These are phyloP conservation scores for Batillaria attramentaria DNA, from an alignment of 1,140 invertebrate genomes.

Conservation along the genomic window DNA sequence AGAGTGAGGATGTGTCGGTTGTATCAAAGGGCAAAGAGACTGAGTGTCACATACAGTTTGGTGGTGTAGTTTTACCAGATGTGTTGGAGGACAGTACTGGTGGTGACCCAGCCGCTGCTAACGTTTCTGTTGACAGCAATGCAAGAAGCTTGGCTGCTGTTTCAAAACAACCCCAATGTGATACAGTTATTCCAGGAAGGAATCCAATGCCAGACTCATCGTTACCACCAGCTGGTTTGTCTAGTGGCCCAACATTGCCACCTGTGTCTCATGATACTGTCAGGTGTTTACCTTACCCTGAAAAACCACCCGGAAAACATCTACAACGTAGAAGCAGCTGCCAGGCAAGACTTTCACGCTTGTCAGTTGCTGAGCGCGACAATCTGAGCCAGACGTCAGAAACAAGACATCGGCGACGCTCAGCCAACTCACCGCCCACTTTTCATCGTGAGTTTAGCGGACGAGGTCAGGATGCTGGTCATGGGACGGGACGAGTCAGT, in stretches of 20 bases:
- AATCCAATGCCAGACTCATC: too few relatives aligned
- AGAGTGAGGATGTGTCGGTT: neutral
- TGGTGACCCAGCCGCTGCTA: too few relatives aligned
- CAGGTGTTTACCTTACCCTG: neutral
- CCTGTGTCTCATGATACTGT: too few relatives aligned
- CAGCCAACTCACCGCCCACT: slow-evolving; percentile 26
- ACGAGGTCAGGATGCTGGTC: neutral
- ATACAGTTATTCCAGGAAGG: too few relatives aligned
- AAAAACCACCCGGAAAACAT: neutral
- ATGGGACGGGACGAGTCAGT: neutral
- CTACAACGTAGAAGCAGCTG: slow-evolving; percentile 17
- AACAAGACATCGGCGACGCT: neutral
- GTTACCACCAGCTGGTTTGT: too few relatives aligned
- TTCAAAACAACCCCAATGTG: too few relatives aligned
- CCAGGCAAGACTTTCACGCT: slow-evolving; percentile 12
- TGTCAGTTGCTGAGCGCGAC: neutral
- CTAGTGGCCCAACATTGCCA: too few relatives aligned
- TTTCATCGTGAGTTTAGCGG: slow-evolving; percentile 19
- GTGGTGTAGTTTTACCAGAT: slow-evolving; percentile 1
- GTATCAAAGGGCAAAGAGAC: neutral
- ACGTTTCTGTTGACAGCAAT: too few relatives aligned
- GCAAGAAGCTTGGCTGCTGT: too few relatives aligned
- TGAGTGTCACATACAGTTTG: slow-evolving; percentile 18
- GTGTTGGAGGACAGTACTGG: neutral
- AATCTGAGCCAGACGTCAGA: neutral